Percentiles rank a stretch among this genome's conserved stretches.
phyloP scores from a whole-genome alignment of 2,888 invertebrate genomes.

The Pegoplata infirma region DNA sequence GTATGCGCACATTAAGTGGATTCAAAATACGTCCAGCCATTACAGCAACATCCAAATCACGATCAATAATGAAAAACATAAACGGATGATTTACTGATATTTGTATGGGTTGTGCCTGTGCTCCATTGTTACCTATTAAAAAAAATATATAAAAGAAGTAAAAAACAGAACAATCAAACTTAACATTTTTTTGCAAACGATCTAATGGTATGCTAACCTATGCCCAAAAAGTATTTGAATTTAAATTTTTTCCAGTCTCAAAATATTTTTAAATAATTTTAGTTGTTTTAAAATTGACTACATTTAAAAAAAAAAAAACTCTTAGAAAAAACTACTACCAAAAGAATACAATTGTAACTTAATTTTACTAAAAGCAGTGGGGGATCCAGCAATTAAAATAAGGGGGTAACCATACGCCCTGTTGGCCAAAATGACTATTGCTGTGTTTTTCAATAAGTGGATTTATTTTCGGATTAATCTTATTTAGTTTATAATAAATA shows the following conservation, averaged over 20 bases:
- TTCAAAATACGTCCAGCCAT: slow-evolving; percentile 91
- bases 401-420: too few relatives aligned
- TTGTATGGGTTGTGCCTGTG: slow-evolving; percentile 80
- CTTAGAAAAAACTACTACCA: too few relatives aligned
- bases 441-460: too few relatives aligned
- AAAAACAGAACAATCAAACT: slow-evolving; percentile 24
- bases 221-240: neutral
- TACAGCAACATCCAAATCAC: slow-evolving; percentile 87
- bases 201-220: neutral
- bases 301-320: too few relatives aligned
- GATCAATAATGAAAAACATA: slow-evolving; percentile 90
- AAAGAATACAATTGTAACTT: too few relatives aligned
- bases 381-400: too few relatives aligned
- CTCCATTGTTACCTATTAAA: slow-evolving; percentile 73
- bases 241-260: neutral
- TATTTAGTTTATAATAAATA: too few relatives aligned
- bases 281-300: too few relatives aligned
- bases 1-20: slow-evolving; percentile 88
- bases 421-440: too few relatives aligned
- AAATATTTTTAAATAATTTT: too few relatives aligned
- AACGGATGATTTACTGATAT: slow-evolving; percentile 91
- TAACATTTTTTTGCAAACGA: neutral
- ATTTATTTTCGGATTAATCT: too few relatives aligned
- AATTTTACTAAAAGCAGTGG: too few relatives aligned
- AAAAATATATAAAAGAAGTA: slow-evolving; percentile 34